Conservation (phyloP, 1,140 invertebrate species). For the Neocloeon triangulifer region DNA sequence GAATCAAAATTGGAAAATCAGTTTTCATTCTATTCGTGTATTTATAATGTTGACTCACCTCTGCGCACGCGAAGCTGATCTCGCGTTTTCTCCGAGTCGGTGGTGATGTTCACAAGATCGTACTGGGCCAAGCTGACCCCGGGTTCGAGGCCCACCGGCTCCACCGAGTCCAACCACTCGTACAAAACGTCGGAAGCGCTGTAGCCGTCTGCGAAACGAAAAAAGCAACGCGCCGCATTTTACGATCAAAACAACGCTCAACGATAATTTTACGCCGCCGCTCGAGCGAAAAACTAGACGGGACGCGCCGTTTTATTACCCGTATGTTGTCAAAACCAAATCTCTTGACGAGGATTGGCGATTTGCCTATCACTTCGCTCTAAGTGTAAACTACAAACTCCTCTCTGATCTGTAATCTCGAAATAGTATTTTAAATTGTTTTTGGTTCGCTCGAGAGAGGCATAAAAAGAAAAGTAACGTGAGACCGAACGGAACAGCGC, state of each 20-base stretch:
- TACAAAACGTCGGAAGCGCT: conserved; percentile 27
- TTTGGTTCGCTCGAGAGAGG: too few relatives aligned
- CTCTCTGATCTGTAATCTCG: too few relatives aligned
- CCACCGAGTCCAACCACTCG: conserved; percentile 22
- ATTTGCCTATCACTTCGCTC: not conserved
- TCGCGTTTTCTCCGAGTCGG: conserved; percentile 4
- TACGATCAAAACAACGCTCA: too few relatives aligned
- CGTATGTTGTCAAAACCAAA: conserved; percentile 2
- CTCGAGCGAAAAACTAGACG: too few relatives aligned
- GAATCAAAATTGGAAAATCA: too few relatives aligned
- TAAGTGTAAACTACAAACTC: not conserved
- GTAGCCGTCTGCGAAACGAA: conserved; percentile 34
- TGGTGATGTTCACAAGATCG: conserved; percentile 16
- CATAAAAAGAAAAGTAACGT: not conserved
- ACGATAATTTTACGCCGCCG: not conserved
- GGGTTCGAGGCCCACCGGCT: conserved; percentile 13
- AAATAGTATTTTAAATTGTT: too few relatives aligned
- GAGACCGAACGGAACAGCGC: too few relatives aligned
- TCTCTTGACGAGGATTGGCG: not conserved
- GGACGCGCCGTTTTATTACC: too few relatives aligned
- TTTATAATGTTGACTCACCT: too few relatives aligned
- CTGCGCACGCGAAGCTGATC: too few relatives aligned
- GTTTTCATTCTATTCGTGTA: too few relatives aligned
- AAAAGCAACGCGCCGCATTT: too few relatives aligned
- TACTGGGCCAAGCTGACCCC: conserved; percentile 21